Conservation (phyloP, 2,113 vertebrate genomes). For the Climacteris rufus region DNA sequence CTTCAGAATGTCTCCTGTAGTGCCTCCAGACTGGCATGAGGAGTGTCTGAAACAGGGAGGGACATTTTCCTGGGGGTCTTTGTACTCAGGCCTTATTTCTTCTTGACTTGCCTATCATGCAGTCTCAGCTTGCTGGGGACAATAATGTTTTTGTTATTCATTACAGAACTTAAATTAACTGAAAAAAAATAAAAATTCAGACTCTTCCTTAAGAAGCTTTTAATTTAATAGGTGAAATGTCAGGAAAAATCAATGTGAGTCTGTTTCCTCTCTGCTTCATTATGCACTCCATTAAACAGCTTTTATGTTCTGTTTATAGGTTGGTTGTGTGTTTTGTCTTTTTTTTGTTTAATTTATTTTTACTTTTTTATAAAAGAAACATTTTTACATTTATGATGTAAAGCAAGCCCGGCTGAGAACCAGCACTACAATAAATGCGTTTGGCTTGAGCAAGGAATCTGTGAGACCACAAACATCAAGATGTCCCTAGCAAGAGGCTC, state of each 20-base stretch:
- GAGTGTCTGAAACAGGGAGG: not conserved
- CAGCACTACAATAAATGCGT: not conserved
- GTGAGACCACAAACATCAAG: not conserved
- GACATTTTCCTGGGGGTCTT: not conserved
- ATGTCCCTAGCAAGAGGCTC: not conserved
- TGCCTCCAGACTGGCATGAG: not conserved
- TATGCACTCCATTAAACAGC: conserved; percentile 70
- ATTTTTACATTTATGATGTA: conserved; percentile 58
- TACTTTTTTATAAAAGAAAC: conserved; percentile 43
- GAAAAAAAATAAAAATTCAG: conserved; percentile 12
- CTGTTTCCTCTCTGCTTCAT: conserved; percentile 70
- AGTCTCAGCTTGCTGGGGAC: conserved; percentile 16
- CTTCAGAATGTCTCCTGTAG: not conserved
- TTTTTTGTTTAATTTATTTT: not conserved
- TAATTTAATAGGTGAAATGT: conserved; percentile 80
- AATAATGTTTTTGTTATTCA: conserved; percentile 68
- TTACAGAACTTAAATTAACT: conserved; percentile 67
- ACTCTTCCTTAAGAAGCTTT: conserved; percentile 71
- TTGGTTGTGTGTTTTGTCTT: conserved; percentile 42
- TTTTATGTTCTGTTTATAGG: conserved; percentile 80
- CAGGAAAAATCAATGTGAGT: conserved; percentile 66
- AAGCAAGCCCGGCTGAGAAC: conserved; percentile 54
- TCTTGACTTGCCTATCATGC: conserved; percentile 7
- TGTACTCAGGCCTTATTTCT: not conserved
- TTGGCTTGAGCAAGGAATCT: conserved; percentile 16